Conservation (phyloP, 53 echinoderm and acorn worm species). For the Crossaster papposus region DNA sequence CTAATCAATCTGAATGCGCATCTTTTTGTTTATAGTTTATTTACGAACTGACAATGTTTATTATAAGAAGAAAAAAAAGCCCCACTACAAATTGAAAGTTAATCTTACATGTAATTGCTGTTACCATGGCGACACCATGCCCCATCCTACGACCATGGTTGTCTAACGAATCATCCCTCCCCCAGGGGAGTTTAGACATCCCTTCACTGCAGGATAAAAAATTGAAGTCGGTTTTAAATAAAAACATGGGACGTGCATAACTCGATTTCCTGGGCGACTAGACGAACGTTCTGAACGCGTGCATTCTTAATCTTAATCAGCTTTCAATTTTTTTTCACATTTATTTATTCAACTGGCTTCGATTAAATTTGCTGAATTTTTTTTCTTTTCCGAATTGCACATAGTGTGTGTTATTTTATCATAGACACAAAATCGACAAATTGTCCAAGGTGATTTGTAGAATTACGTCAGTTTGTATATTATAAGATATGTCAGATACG, state of each 20-base stretch:
- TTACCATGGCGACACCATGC: conserved; percentile 6
- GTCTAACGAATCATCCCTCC: not conserved
- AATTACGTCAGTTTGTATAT: not conserved
- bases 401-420: too few relatives aligned
- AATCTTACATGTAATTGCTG: conserved; percentile 30
- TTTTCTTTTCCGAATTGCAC: too few relatives aligned
- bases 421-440: too few relatives aligned
- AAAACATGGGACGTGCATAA: not conserved
- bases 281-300: not conserved
- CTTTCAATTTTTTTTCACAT: not conserved
- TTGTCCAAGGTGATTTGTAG: too few relatives aligned
- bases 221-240: not conserved
- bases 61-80: not conserved
- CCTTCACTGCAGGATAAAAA: not conserved
- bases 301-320: not conserved
- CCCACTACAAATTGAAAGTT: not conserved
- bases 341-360: not conserved
- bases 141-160: not conserved
- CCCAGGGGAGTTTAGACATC: not conserved
- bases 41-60: too few relatives aligned
- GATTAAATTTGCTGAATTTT: too few relatives aligned
- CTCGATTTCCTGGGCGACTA: not conserved
- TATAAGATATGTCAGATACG: not conserved
- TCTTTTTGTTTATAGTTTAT: too few relatives aligned
- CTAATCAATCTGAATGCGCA: too few relatives aligned